Evolutionary conservation across 2,888 invertebrate genomes (phyloP).

Genomic region (Therioaphis trifolii): DNA sequence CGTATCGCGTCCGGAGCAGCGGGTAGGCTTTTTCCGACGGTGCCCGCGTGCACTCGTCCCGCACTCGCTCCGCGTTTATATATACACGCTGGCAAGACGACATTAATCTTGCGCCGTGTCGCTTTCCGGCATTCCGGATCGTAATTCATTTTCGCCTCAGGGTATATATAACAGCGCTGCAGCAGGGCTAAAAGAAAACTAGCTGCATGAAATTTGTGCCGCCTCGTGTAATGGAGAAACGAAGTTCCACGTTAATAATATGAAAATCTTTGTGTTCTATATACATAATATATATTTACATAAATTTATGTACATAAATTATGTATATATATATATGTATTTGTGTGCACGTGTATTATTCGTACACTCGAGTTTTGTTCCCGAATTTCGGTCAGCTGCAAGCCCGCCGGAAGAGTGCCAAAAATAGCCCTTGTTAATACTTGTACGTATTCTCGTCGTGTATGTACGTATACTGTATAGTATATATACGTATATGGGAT

Average conservation of each 20-base stretch:
- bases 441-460: not conserved
- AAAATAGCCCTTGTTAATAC: constrained; percentile 28
- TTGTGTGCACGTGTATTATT: no score
- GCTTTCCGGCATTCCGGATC: constrained; percentile 62
- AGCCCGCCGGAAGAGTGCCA: constrained; percentile 37
- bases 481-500: not conserved
- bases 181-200: constrained; percentile 56
- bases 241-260: constrained; percentile 20
- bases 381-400: constrained; percentile 34
- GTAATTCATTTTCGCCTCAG: constrained; percentile 61
- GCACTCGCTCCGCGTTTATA: not conserved
- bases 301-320: not conserved
- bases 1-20: not conserved
- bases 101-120: constrained; percentile 62
- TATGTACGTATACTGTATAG: not conserved
- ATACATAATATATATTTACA: not conserved
- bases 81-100: constrained; percentile 29
- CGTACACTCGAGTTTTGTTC: constrained; percentile 14
- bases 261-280: not conserved
- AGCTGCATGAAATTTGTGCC: constrained; percentile 34
- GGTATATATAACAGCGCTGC: constrained; percentile 7
- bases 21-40: constrained; percentile 21
- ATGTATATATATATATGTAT: not conserved
- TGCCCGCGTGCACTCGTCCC: constrained; percentile 20
- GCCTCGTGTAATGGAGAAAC: constrained; percentile 19